Base-by-base conservation (phyloP, 2,888 invertebrate genomes). In the Ennomos quercinarius region DNA sequence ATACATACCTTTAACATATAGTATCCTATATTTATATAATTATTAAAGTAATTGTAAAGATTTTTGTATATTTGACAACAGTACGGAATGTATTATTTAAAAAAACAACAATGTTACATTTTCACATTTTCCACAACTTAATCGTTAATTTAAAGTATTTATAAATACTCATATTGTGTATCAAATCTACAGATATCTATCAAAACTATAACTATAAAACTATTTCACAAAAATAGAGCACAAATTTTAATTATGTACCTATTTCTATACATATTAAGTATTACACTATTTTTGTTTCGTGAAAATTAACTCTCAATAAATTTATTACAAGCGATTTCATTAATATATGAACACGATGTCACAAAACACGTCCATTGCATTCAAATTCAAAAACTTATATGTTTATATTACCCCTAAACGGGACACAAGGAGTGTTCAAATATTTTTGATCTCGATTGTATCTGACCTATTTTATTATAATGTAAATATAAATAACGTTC, bases 381-480 rank as follows among this genome's bases (percentile, higher is more conserved):
- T 43, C 8, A 10, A 8, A 10, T 43, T 27, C 17, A 9, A 12
- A 37, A 46, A 36, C 8, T 13, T 17, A 10, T 17, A n/a, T 40
- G 35, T 45, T 9, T 45, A 9, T 10, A n/a, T 45, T 10, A 39
- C 10, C 37, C 34, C 47, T 48, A 39, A 44, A 49, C 39, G 35
- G 13, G 34, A 8, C 13, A 49, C 34, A 45, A n/a, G 6, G 36
- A 9, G 50, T 52, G 53, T 59, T 59, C 59, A 50, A 12, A 53
- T 58, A 54, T 59, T 59, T 54, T 59, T 41, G 59, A 54, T 59
- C 54, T 59, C 59, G 59, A 38, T 50, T 59, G 49, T 45, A 39
- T 38, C 41, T 59, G 54, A 40, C 53, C 17, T 43, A 49, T 34
- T 58, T 46, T 51, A 45, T 44, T 13, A 39, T 58, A 44, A 11